A percentile compares a stretch with the other conserved stretches of the same genome.
phyloP scores from a whole-genome alignment of 2,888 invertebrate genomes.

The Hypomecis atomaria region DNA sequence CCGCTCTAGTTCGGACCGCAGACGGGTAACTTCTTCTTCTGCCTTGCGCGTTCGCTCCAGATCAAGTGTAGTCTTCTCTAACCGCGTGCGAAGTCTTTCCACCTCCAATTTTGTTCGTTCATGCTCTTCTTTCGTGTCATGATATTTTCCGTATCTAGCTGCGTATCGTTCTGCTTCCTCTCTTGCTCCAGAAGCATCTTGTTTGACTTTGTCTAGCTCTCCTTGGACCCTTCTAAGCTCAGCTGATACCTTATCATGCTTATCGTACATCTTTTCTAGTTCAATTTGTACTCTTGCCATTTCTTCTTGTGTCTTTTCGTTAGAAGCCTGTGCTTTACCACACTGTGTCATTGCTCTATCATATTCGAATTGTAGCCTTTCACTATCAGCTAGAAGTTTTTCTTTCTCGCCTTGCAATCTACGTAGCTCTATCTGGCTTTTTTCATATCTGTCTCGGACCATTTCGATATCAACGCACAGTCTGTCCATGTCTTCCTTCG shows the following conservation, averaged over 20 bases:
- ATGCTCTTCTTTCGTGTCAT: constrained; percentile 90
- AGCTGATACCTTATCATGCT: constrained; percentile 92
- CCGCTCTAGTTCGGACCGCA: constrained; percentile 89
- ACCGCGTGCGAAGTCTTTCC: constrained; percentile 90
- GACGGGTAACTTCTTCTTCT: constrained; percentile 87
- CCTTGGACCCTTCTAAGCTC: constrained; percentile 93
- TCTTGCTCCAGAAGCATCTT: constrained; percentile 90
- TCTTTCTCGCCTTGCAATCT: constrained; percentile 93
- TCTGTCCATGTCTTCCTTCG: constrained; percentile 92
- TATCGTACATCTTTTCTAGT: constrained; percentile 95
- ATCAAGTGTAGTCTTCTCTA: constrained; percentile 92
- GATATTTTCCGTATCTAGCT: constrained; percentile 90
- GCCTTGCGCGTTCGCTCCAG: constrained; percentile 90
- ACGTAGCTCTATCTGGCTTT: constrained; percentile 93
- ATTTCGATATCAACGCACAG: constrained; percentile 92
- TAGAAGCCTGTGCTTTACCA: constrained; percentile 92
- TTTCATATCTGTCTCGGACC: constrained; percentile 94
- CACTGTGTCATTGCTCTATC: constrained; percentile 94
- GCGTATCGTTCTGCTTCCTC: constrained; percentile 91
- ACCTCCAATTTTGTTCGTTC: constrained; percentile 91
- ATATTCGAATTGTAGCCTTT: constrained; percentile 93
- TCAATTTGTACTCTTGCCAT: constrained; percentile 93
- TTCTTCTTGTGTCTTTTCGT: constrained; percentile 96
- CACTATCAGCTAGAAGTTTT: constrained; percentile 92
- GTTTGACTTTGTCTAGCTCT: constrained; percentile 88